Evolutionary conservation across 2,113 vertebrate species (phyloP), one percentile per base, ranked within the genome.

Genomic region (Kryptolebias marmoratus): DNA sequence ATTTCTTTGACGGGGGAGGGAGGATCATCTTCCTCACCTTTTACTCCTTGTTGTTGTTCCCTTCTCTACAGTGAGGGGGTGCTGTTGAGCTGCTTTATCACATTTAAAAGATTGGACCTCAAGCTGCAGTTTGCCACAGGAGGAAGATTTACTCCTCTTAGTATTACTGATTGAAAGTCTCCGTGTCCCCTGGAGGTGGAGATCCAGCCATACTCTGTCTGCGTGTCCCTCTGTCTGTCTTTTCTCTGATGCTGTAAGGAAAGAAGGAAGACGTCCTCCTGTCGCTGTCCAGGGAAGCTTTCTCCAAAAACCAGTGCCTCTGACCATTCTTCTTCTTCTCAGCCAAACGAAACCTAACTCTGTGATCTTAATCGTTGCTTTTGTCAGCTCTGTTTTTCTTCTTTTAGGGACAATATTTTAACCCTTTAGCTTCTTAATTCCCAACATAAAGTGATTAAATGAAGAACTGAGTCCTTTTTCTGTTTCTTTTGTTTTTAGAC

Each of bases 291-390:
- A 75, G 71, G 72, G 64, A 64, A 71, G 49, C 53, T 32, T 69
- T 44, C 58, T 60, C 69, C 64, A 66, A 55, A 49, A 87, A 85
- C 75, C 80, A 93, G 90, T 93, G 90, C 91, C 91, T 91, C 83
- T 77, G 77, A 86, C 71, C 79, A 28, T 79, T 84, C 42, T 62
- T 76, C 39, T 22, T 22, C 22, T 75, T 66, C 63, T 74, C 72
- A 84, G 64, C 83, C 75, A 82, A 84, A 84, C 77, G 50, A 81
- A 85, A 83, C 85, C 87, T 68, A 55, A 90, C 69, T 79, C 81
- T 89, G 74, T 85, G 78, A 87, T 82, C 58, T 68, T 81, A 12
- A 49, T 76, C 22, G 30, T 70, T 70, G 63, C 52, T 76, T 39
- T 36, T 68, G 62, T 75, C 64, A 22, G 52, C 2, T 52, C 49